phyloP scores from a whole-genome alignment of 2,888 invertebrate genomes.

The Hermaeophaga mercurialis region DNA sequence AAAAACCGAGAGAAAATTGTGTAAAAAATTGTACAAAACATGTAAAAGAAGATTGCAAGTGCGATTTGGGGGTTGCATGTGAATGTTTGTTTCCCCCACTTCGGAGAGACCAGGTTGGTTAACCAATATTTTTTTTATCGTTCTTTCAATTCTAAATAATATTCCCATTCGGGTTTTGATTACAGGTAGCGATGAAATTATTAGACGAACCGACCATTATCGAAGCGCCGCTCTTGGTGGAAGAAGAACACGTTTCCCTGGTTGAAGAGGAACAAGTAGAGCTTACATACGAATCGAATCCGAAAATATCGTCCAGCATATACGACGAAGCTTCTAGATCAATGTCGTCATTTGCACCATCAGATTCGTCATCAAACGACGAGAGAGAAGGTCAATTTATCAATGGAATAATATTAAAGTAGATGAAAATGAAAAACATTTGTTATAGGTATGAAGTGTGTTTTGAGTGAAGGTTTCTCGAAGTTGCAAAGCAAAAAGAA shows the following conservation, averaged over 20 bases:
- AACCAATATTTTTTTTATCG: neutral
- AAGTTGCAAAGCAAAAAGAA: neutral
- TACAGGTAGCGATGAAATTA: neutral
- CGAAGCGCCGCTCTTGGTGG: neutral
- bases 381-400: neutral
- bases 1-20: too few relatives aligned
- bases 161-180: neutral
- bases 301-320: neutral
- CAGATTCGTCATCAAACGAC: neutral
- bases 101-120: neutral
- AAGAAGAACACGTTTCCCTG: neutral
- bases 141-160: too few relatives aligned
- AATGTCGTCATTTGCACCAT: neutral
- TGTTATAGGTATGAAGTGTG: constrained; percentile 5
- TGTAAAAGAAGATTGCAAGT: too few relatives aligned
- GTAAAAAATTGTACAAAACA: too few relatives aligned
- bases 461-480: constrained; percentile 18
- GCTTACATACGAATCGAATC: neutral
- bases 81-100: neutral
- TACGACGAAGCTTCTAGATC: neutral
- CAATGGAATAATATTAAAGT: too few relatives aligned
- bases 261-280: neutral
- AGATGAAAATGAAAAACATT: too few relatives aligned
- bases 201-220: neutral
- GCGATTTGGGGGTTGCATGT: constrained; percentile 1